These are phyloP conservation scores for Apistogramma diplotaenia DNA, from an alignment of 2,113 vertebrate species.

Conservation along the genomic window DNA sequence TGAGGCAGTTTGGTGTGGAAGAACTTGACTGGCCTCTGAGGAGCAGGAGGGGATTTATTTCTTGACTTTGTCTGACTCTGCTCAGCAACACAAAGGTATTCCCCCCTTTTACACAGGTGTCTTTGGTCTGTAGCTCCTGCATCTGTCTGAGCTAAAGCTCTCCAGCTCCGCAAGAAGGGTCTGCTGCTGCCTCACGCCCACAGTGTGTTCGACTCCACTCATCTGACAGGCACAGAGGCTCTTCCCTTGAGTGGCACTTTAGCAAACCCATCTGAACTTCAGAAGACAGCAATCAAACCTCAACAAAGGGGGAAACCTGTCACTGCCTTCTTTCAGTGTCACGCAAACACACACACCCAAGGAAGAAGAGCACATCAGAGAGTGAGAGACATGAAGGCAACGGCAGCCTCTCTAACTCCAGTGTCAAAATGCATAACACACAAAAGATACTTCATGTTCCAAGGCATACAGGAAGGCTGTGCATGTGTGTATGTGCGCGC, in stretches of 20 bases:
- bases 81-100: neutral
- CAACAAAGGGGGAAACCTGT: constrained; percentile 16
- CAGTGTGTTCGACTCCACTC: neutral
- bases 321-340: constrained; percentile 4
- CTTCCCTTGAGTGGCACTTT: constrained; percentile 39
- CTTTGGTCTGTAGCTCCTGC: neutral
- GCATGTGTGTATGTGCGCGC: neutral
- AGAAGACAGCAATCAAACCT: constrained; percentile 30
- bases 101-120: neutral
- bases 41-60: neutral
- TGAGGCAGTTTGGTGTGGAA: too few relatives aligned
- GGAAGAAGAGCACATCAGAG: constrained; percentile 17
- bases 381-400: constrained; percentile 17
- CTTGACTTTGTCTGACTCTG: neutral
- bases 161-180: neutral
- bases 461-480: constrained; percentile 19
- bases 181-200: neutral
- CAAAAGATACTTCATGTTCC: neutral
- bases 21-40: neutral
- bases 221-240: constrained; percentile 12
- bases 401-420: constrained; percentile 15
- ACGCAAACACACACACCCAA: neutral
- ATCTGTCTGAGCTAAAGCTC: neutral
- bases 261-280: constrained; percentile 45
- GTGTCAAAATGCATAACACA: constrained; percentile 37